phyloP scores from a whole-genome alignment of 2,113 vertebrate species.

The Scophthalmus maximus region DNA sequence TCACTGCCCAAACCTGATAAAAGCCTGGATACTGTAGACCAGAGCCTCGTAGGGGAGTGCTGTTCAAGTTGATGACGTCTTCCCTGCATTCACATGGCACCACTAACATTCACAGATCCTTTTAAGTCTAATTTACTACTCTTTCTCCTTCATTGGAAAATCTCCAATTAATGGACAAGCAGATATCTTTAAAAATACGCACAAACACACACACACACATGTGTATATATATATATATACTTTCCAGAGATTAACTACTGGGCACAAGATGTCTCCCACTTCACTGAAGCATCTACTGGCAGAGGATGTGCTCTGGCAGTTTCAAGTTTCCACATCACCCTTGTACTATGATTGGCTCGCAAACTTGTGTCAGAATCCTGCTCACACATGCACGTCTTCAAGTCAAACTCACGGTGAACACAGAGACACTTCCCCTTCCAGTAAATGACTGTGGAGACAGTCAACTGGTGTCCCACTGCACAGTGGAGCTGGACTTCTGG shows the following conservation, averaged over 20 bases:
- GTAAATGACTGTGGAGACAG: neutral
- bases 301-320: neutral
- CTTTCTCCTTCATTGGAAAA: neutral
- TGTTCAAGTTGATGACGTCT: too few species aligned
- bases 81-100: neutral
- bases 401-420: neutral
- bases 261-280: neutral
- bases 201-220: too few species aligned
- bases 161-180: neutral
- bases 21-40: too few species aligned
- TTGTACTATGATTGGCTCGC: neutral
- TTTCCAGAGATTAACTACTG: neutral
- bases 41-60: too few species aligned
- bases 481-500: neutral
- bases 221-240: neutral
- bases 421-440: neutral
- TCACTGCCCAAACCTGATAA: neutral
- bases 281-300: neutral
- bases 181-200: too few species aligned
- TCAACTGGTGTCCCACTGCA: neutral
- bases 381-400: neutral
- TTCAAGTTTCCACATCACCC: slow-evolving; percentile 8
- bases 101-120: neutral
- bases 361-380: neutral
- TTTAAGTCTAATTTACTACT: neutral